Evolutionary conservation across 1,140 invertebrate species (phyloP).

Genomic region (Brachionus sp.): DNA sequence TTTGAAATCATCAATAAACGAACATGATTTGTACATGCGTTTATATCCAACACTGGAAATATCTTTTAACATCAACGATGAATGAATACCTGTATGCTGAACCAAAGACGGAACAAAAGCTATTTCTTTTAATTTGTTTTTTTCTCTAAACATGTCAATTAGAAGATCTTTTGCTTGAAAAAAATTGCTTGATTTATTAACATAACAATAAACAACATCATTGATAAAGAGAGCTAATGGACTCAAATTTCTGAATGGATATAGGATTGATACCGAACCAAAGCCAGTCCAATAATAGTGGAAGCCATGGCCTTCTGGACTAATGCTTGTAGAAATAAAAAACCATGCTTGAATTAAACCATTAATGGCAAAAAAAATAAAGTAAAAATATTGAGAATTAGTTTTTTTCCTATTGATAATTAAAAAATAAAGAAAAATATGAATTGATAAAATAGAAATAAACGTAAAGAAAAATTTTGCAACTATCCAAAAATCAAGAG

Average conservation of each 20-base stretch:
- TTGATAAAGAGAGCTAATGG: not conserved
- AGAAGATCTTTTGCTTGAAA: slow-evolving; percentile 34
- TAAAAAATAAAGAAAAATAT: not conserved
- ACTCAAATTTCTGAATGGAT: not conserved
- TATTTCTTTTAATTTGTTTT: not conserved
- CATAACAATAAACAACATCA: not conserved
- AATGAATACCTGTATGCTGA: slow-evolving; percentile 39
- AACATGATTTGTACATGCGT: slow-evolving; percentile 32
- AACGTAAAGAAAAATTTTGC: not conserved
- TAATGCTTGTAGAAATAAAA: not conserved
- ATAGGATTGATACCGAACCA: not conserved
- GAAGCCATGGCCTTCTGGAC: not conserved
- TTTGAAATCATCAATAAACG: slow-evolving; percentile 34
- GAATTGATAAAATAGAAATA: not conserved
- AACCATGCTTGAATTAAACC: slow-evolving; percentile 27
- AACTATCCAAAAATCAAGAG: not conserved
- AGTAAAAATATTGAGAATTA: not conserved
- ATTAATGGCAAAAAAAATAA: not conserved
- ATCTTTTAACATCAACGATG: not conserved
- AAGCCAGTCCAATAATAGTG: slow-evolving; percentile 28
- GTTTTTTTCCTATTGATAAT: not conserved
- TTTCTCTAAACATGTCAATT: not conserved
- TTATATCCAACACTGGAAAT: not conserved
- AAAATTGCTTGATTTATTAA: not conserved
- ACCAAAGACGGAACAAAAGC: not conserved